These are phyloP conservation scores for Diorhabda carinulata DNA, from an alignment of 1,140 invertebrate genomes.

Conservation along the genomic window DNA sequence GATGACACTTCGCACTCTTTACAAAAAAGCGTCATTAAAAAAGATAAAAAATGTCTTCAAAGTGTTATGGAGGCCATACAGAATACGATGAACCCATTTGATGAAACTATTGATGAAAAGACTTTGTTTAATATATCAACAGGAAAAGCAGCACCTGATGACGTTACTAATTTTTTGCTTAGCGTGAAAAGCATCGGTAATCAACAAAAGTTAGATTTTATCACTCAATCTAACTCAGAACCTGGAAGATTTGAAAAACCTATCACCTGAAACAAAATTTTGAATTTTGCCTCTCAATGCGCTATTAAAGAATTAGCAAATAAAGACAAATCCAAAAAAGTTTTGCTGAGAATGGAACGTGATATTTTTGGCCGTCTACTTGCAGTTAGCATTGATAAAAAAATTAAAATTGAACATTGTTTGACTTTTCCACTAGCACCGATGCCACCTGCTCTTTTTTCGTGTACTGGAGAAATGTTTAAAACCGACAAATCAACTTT, in stretches of 20 bases:
- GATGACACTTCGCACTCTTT: conserved; percentile 36
- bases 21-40: conserved; percentile 35
- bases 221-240: conserved; percentile 26
- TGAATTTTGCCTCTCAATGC: conserved; percentile 28
- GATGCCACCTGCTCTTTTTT: conserved; percentile 35
- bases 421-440: conserved; percentile 28
- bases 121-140: conserved; percentile 26
- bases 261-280: conserved; percentile 28
- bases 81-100: conserved; percentile 38
- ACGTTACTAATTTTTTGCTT: conserved; percentile 14
- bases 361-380: conserved; percentile 40
- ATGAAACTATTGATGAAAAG: conserved; percentile 26
- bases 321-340: conserved; percentile 34
- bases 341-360: conserved; percentile 36
- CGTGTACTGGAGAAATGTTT: conserved; percentile 33
- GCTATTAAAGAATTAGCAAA: conserved; percentile 24
- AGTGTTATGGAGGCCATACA: conserved; percentile 25
- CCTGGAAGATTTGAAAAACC: conserved; percentile 33
- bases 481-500: conserved; percentile 35
- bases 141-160: conserved; percentile 18
- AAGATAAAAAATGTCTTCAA: conserved; percentile 20
- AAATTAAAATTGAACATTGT: conserved; percentile 19
- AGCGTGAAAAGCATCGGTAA: conserved; percentile 5
- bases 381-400: conserved; percentile 37
- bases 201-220: conserved; percentile 25